Evolutionary conservation across 2,797 vertebrate genomes (phyloP).

Genomic region (Mastacembelus armatus): DNA sequence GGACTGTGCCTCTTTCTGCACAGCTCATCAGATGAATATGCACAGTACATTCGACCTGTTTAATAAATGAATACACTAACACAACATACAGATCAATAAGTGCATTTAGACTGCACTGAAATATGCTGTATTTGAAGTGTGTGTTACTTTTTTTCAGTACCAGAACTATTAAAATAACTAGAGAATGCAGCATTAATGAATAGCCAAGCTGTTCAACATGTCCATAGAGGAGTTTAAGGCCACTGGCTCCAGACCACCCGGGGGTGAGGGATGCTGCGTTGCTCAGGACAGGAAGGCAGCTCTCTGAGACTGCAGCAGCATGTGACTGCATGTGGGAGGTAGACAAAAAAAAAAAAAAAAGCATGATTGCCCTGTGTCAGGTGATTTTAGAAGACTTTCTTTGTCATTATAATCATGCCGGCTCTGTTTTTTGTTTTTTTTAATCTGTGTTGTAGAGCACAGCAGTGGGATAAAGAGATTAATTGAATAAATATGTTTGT

Average conservation of each 20-base stretch:
- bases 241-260: conserved; percentile 15
- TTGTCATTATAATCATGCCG: background rate
- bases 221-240: background rate
- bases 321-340: conserved; percentile 67
- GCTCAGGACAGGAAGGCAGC: conserved; percentile 17
- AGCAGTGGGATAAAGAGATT: no score
- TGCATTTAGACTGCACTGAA: background rate
- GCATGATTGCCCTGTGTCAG: conserved; percentile 17
- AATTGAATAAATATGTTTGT: no score
- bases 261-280: conserved; percentile 25
- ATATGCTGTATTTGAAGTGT: background rate
- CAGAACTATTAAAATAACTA: background rate
- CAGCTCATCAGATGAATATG: no score
- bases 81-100: no score
- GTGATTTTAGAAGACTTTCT: background rate
- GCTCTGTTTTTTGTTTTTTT: background rate
- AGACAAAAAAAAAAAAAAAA: conserved; percentile 17
- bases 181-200: background rate
- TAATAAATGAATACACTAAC: no score
- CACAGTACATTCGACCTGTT: no score
- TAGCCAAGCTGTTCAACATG: background rate
- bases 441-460: no score
- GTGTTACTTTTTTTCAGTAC: background rate
- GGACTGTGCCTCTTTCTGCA: no score
- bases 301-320: conserved; percentile 44